Evolutionary conservation across 2,888 invertebrate species (phyloP).

Genomic region (Limenitis camilla): DNA sequence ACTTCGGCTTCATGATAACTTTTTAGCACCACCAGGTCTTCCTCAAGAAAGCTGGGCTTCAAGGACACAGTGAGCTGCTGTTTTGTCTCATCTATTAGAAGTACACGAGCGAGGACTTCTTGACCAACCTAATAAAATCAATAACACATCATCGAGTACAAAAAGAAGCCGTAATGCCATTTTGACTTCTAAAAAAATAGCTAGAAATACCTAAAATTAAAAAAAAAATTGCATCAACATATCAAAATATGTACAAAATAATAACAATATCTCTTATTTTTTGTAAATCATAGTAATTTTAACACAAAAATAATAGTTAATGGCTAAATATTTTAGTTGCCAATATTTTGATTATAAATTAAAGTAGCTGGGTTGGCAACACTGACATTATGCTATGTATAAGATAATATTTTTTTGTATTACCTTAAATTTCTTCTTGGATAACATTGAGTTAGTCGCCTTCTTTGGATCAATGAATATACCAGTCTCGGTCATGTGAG

Average conservation of each 20-base stretch:
- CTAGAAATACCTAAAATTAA: no score
- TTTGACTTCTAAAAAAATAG: no score
- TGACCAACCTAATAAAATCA: conserved; percentile 58
- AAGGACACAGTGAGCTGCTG: conserved; percentile 76
- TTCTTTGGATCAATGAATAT: conserved; percentile 53
- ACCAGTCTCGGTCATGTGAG: conserved; percentile 72
- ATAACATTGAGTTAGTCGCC: conserved; percentile 48
- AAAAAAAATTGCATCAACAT: no score
- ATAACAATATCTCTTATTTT: no score
- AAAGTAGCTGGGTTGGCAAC: no score
- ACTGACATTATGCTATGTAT: no score
- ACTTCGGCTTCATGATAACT: conserved; percentile 64
- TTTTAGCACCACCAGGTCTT: conserved; percentile 66
- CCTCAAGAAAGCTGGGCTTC: conserved; percentile 77
- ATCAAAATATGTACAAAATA: no score
- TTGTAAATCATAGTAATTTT: no score
- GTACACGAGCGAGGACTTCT: conserved; percentile 74
- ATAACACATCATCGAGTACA: background rate
- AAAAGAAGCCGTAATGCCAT: no score
- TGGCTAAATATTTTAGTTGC: background rate
- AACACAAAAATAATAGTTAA: background rate
- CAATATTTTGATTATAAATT: conserved; percentile 2
- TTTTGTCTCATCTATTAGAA: conserved; percentile 58
- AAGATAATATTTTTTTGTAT: no score
- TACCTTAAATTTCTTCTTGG: conserved; percentile 72